These are phyloP conservation scores for Nemopilema nomurai DNA, from an alignment of 30 jellyfish, hydroid and myxozoan species.

Conservation along the genomic window DNA sequence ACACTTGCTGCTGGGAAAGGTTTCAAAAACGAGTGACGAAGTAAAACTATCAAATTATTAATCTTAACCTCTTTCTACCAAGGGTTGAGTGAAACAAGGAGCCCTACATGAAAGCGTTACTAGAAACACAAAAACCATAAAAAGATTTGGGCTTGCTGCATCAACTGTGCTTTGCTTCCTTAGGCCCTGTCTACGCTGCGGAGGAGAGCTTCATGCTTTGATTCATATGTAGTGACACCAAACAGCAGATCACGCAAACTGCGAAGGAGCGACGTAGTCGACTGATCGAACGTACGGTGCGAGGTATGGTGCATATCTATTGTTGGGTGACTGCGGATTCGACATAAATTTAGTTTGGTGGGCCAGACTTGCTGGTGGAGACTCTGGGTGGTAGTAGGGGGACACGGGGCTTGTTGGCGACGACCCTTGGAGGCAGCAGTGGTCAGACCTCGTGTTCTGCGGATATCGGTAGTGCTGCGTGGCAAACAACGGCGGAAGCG, in stretches of 20 bases:
- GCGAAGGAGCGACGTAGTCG: conserved; percentile 47
- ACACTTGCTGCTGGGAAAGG: no score
- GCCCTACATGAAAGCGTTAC: no score
- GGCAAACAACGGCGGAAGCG: conserved; percentile 34
- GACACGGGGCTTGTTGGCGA: conserved; percentile 45
- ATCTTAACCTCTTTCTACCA: no score
- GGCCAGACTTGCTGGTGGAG: conserved; percentile 38
- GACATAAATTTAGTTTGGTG: conserved; percentile 55
- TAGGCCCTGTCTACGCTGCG: no score
- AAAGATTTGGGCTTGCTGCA: no score
- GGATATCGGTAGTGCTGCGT: conserved; percentile 43
- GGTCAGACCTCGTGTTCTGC: conserved; percentile 54
- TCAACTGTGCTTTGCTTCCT: no score
- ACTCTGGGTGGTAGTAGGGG: conserved; percentile 58
- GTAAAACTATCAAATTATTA: no score
- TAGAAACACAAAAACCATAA: no score
- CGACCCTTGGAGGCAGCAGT: conserved; percentile 52
- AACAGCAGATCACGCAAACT: conserved; percentile 14
- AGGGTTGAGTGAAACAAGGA: no score
- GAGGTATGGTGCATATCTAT: conserved; percentile 59
- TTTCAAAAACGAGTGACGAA: no score
- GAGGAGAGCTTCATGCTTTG: no score
- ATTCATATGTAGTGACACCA: no score
- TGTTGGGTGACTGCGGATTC: conserved; percentile 32
- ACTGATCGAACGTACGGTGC: conserved; percentile 31